phyloP scores from a whole-genome alignment of 2,113 vertebrate species.

The Butorides virescens region DNA sequence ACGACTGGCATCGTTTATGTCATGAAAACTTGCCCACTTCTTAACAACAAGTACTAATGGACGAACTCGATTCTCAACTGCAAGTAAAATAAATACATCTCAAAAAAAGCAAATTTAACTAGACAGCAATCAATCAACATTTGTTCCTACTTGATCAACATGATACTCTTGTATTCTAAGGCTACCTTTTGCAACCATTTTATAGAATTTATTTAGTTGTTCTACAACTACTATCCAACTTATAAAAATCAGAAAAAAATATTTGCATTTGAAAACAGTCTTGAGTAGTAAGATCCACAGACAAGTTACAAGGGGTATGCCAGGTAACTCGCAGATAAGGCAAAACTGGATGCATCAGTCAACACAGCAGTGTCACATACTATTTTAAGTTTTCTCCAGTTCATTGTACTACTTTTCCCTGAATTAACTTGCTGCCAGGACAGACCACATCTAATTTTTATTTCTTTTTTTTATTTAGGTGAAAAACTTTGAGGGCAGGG shows the following conservation, averaged over 20 bases:
- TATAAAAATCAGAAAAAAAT: not conserved
- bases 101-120: not conserved
- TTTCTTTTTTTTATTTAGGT: not conserved
- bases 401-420: not conserved
- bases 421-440: not conserved
- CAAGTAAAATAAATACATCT: slow-evolving; percentile 66
- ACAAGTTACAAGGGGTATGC: not conserved
- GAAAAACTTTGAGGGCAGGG: not conserved
- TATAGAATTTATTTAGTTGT: not conserved
- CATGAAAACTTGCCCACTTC: slow-evolving; percentile 90
- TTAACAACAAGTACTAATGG: slow-evolving; percentile 92
- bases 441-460: not conserved
- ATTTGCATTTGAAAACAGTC: not conserved
- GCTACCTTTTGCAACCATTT: not conserved
- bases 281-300: not conserved
- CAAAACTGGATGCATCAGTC: not conserved
- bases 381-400: not conserved
- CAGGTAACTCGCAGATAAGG: not conserved
- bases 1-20: slow-evolving; percentile 96
- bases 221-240: not conserved
- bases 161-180: not conserved
- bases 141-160: not conserved
- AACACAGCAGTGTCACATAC: not conserved
- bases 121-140: not conserved
- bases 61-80: slow-evolving; percentile 91